These are phyloP conservation scores for Palythoa grandis DNA, from an alignment of 92 coral and sea anemone species.

Conservation along the genomic window DNA sequence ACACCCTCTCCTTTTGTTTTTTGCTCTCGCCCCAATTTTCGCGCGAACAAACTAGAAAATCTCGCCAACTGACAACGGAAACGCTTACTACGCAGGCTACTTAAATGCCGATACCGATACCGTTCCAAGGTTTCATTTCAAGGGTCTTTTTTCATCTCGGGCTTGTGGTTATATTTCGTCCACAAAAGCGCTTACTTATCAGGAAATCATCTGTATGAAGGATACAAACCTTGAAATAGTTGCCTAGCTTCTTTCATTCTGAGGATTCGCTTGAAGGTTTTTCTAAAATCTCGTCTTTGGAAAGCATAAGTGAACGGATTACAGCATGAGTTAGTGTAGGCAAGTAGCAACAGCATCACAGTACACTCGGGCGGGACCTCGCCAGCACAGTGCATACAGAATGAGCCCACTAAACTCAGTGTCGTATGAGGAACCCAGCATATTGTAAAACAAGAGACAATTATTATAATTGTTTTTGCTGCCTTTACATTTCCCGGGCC, in stretches of 20 bases:
- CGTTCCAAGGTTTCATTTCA: no score
- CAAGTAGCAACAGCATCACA: background rate
- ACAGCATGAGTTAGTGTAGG: slow-evolving; percentile 35
- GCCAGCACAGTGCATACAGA: background rate
- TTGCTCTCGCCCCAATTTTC: no score
- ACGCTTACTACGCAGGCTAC: no score
- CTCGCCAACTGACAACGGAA: no score
- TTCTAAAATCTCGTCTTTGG: slow-evolving; percentile 38
- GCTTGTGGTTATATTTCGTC: no score
- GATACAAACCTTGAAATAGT: background rate
- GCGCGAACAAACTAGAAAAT: no score
- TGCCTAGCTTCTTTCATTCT: slow-evolving; percentile 2
- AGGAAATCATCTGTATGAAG: no score
- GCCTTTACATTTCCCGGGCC: slow-evolving; percentile 23
- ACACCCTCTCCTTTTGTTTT: no score
- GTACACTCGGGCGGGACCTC: background rate
- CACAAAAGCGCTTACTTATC: no score
- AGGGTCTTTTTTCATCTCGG: no score
- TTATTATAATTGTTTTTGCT: slow-evolving; percentile 22
- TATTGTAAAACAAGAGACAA: slow-evolving; percentile 35
- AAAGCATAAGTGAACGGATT: slow-evolving; percentile 37
- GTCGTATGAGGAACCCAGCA: slow-evolving; percentile 35
- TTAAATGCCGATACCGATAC: no score
- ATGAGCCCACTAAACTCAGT: slow-evolving; percentile 19
- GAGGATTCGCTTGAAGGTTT: slow-evolving; percentile 36